Conservation (phyloP, 1,140 invertebrate species). For the Diachasmimorpha longicaudata region DNA sequence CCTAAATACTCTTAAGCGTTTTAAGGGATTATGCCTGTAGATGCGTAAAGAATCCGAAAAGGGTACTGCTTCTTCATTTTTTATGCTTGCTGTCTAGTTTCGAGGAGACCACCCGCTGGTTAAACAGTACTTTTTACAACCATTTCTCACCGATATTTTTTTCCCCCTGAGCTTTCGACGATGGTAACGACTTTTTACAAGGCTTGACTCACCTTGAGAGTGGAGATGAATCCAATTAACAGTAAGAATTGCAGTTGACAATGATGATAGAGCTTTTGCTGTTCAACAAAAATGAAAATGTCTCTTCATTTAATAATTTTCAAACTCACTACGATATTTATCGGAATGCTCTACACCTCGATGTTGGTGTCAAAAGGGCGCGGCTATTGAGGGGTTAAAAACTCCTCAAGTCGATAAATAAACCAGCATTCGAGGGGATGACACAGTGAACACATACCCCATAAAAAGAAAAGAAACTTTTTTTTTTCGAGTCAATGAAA, state of each 20-base stretch:
- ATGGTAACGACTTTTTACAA: not conserved
- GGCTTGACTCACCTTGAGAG: no score
- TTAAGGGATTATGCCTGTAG: conserved; percentile 49
- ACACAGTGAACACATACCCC: not conserved
- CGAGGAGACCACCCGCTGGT: conserved; percentile 46
- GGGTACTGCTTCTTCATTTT: conserved; percentile 33
- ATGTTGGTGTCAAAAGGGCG: no score
- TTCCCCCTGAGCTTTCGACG: not conserved
- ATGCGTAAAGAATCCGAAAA: conserved; percentile 46
- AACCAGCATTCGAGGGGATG: not conserved
- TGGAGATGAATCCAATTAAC: no score
- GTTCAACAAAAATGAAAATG: no score
- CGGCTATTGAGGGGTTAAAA: not conserved
- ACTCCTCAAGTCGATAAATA: not conserved
- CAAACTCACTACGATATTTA: no score
- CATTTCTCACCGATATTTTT: conserved; percentile 15
- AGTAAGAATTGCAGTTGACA: no score
- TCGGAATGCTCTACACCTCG: no score
- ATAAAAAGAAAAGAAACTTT: not conserved
- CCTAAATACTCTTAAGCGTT: conserved; percentile 50
- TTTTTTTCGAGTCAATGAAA: conserved; percentile 19
- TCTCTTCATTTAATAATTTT: no score
- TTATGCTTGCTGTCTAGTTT: not conserved
- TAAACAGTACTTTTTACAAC: conserved; percentile 16
- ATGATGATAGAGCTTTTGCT: no score